Base-by-base conservation (phyloP, 2,113 vertebrate species). In the Cervus canadensis region DNA sequence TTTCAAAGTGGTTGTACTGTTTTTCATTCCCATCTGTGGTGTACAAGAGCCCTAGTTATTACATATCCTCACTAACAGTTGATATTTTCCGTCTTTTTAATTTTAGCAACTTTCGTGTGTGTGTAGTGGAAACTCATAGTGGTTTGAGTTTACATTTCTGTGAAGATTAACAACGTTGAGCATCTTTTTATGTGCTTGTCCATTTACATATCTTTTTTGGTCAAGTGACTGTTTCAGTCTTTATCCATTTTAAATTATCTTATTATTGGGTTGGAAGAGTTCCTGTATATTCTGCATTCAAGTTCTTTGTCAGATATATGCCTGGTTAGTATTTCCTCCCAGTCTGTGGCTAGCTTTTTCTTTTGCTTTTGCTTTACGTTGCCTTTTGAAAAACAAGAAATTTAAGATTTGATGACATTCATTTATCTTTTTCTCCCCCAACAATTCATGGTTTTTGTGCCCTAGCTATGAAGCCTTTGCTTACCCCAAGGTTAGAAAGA, bases 341-440 rank as follows among this genome's bases (percentile, higher is more conserved):
- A 7, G 45, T 83, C 82, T 26, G 82, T 54, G 28, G 33, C 52
- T 30, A 16, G 28, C 14, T 17, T 82, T 84, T 76, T n/a, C 64
- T 15, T 92, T 76, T 78, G 6, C 17, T 52, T 83, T 83, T 82
- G 79, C 36, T 52, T 96, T 76, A 52, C 0, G 0, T 36, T 89
- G 19, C 26, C 43, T 64, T 97, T 95, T 90, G 30, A 87, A 96
- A 92, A 85, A 15, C 52, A 86, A n/a, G 94, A 43, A 19, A 76
- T 92, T 60, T 52, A 30, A 79, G 81, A 86, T 94, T 60, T 90
- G 62, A 74, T 95, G 56, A 26, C 33, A 15, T 86, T 11, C 12
- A 17, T 43, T 85, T 91, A 17, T 45, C 36, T 60, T 16, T 60
- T 48, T 33, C 57, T 26, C 19, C 2, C 5, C 10, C 76, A n/a